A percentile compares a stretch with the other conserved stretches of the same genome.
Evolutionary conservation across 35 echinoderm and acorn worm genomes (phyloP).

Genomic region (Strongylocentrotus purpuratus): DNA sequence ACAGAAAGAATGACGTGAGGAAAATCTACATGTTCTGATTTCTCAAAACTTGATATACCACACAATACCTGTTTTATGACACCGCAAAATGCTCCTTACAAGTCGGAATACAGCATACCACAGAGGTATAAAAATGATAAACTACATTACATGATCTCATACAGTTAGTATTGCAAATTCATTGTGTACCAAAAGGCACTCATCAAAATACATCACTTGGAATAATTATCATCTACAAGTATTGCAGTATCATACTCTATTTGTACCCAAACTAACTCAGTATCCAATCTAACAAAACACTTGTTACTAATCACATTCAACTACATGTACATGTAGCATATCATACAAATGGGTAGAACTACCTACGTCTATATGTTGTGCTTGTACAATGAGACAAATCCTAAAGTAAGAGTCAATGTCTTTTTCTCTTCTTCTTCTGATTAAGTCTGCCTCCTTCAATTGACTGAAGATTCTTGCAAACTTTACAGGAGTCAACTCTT

Average conservation of each 20-base stretch:
- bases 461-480: too few relatives aligned
- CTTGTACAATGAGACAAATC: too few relatives aligned
- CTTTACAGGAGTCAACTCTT: too few relatives aligned
- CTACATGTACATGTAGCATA: too few relatives aligned
- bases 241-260: constrained; percentile 3
- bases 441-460: too few relatives aligned
- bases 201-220: background rate
- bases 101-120: background rate
- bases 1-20: too few relatives aligned
- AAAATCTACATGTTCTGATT: background rate
- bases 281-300: background rate
- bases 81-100: background rate
- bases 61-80: background rate
- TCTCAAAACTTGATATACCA: background rate
- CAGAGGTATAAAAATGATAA: background rate
- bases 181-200: background rate
- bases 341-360: too few relatives aligned
- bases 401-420: too few relatives aligned
- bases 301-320: background rate
- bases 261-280: background rate
- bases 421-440: too few relatives aligned
- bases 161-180: constrained; percentile 12
- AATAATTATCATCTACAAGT: background rate
- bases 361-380: too few relatives aligned
- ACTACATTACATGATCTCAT: background rate